Conservation (phyloP, 1,140 invertebrate genomes). For the Wiebesia pumilae region DNA sequence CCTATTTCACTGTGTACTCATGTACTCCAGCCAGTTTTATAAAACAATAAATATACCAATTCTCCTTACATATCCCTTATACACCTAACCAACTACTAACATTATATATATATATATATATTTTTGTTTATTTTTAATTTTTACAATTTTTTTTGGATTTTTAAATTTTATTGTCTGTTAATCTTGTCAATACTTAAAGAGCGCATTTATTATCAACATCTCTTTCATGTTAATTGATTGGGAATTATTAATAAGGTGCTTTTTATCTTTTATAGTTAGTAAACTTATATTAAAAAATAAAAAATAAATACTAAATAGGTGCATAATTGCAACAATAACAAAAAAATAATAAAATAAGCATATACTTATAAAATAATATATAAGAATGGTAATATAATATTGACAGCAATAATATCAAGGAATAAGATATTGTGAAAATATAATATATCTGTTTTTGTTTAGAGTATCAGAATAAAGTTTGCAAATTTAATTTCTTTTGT, state of each 20-base stretch:
- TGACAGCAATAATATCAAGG: conserved; percentile 47
- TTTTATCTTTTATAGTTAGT: conserved; percentile 33
- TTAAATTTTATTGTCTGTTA: conserved; percentile 61
- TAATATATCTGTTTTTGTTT: neutral
- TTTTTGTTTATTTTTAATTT: conserved; percentile 56
- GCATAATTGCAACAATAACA: conserved; percentile 34
- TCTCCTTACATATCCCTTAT: conserved; percentile 51
- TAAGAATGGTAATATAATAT: conserved; percentile 41
- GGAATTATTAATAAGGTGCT: conserved; percentile 54
- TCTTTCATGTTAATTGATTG: conserved; percentile 66
- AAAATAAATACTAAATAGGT: conserved; percentile 39
- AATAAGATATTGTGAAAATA: conserved; percentile 6
- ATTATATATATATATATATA: conserved; percentile 58
- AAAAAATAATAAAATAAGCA: conserved; percentile 35
- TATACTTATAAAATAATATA: conserved; percentile 40
- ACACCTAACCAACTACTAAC: conserved; percentile 63
- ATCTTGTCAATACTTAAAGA: conserved; percentile 68
- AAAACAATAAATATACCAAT: conserved; percentile 54
- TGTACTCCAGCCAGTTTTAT: conserved; percentile 34
- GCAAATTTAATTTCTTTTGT: neutral
- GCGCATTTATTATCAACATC: conserved; percentile 66
- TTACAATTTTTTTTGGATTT: conserved; percentile 57
- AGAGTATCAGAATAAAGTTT: conserved; percentile 22
- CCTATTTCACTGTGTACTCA: conserved; percentile 35
- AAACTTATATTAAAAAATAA: conserved; percentile 31